A percentile compares a stretch with the other conserved stretches of the same genome.
These are phyloP conservation scores for Paramisgurnus dabryanus DNA, from an alignment of 2,113 vertebrate species.

Conservation along the genomic window DNA sequence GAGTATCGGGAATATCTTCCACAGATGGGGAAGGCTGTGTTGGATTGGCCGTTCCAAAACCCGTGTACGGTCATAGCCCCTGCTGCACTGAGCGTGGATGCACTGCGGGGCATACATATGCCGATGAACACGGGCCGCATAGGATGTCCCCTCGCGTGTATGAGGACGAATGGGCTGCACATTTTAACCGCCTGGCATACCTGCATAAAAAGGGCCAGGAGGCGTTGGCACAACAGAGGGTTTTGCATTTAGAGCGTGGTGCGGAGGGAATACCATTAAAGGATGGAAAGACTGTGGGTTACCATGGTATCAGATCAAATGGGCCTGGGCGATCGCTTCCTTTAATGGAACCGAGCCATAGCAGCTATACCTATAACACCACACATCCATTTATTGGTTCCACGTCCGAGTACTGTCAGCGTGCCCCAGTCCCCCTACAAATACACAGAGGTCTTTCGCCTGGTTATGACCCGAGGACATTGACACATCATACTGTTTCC, in stretches of 20 bases:
- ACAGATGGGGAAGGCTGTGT: conserved; percentile 57
- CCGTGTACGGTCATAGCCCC: conserved; percentile 78
- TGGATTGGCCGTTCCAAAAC: conserved; percentile 80
- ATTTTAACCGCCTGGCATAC: conserved; percentile 55
- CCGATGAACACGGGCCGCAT: conserved; percentile 60
- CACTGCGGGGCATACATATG: conserved; percentile 63
- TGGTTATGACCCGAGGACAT: conserved; percentile 69
- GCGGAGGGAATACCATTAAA: conserved; percentile 54
- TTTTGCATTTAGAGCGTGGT: conserved; percentile 59
- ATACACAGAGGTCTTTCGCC: conserved; percentile 60
- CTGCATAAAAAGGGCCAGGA: conserved; percentile 61
- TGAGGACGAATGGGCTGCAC: conserved; percentile 73
- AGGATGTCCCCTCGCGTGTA: conserved; percentile 62
- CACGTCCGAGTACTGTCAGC: conserved; percentile 68
- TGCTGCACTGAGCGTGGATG: conserved; percentile 74
- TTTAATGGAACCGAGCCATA: conserved; percentile 68
- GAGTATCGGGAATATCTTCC: conserved; percentile 45
- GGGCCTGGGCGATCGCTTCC: conserved; percentile 55
- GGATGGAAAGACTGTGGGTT: conserved; percentile 62
- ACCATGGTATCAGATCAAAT: conserved; percentile 52
- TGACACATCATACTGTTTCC: conserved; percentile 56
- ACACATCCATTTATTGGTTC: conserved; percentile 59
- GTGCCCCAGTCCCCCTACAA: conserved; percentile 57
- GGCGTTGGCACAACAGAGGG: conserved; percentile 56
- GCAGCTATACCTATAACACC: conserved; percentile 61